Evolutionary conservation across 2,113 vertebrate species (phyloP).

Genomic region (Bubo scandiacus): DNA sequence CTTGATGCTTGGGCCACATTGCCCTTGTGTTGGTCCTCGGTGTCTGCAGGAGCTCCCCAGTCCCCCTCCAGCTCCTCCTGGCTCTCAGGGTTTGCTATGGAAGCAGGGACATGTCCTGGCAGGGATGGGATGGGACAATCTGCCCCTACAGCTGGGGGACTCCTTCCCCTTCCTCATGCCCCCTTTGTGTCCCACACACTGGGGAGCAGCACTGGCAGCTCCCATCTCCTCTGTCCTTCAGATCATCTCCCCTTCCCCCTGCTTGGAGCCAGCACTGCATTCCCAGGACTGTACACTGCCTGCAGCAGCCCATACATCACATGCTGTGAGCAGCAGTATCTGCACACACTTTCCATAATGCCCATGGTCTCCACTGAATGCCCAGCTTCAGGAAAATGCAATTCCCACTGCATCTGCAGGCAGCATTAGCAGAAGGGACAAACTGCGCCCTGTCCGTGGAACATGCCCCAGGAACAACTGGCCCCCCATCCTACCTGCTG

Average conservation of each 20-base stretch:
- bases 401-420: not conserved
- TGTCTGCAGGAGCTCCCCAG: not conserved
- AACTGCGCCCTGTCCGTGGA: not conserved
- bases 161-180: not conserved
- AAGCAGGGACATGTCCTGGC: not conserved
- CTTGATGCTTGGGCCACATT: not conserved
- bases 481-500: not conserved
- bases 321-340: not conserved
- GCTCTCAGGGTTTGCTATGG: not conserved
- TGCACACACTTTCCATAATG: not conserved
- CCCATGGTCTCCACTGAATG: not conserved
- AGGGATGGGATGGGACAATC: not conserved
- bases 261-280: rapidly evolving
- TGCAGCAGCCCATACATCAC: not conserved
- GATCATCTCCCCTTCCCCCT: not conserved
- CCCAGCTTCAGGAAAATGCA: not conserved
- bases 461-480: not conserved
- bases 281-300: not conserved
- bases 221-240: not conserved
- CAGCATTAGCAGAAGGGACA: not conserved
- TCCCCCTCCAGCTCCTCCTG: not conserved
- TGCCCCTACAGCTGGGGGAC: not conserved
- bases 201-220: not conserved
- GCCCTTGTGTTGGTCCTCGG: not conserved
- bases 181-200: not conserved